These are phyloP conservation scores for Gastracanthus pulcherrimus DNA, from an alignment of 2,888 invertebrate genomes.

Conservation along the genomic window DNA sequence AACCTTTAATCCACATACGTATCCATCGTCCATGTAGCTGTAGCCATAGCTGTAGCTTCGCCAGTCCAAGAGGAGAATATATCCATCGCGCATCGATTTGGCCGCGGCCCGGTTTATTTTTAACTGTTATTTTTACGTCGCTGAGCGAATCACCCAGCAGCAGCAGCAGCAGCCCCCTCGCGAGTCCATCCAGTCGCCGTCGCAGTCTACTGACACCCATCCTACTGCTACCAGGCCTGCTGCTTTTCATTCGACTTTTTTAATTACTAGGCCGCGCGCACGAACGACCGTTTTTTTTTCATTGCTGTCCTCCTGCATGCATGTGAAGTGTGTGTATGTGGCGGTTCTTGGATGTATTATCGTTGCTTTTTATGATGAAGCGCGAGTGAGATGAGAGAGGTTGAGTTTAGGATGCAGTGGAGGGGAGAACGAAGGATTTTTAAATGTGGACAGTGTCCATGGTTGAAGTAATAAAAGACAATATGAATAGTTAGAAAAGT, in stretches of 20 bases:
- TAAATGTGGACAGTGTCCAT: too few species aligned
- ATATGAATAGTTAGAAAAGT: too few species aligned
- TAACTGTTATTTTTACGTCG: constrained; percentile 48
- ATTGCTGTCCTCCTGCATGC: neutral
- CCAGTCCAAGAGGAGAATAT: too few species aligned
- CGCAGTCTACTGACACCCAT: constrained; percentile 26
- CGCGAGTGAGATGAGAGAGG: too few species aligned
- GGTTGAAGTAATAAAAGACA: too few species aligned
- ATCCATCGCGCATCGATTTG: constrained; percentile 32
- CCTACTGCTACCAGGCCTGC: neutral
- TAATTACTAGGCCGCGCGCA: constrained; percentile 2
- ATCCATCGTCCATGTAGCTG: too few species aligned
- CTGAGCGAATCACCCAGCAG: constrained; percentile 19
- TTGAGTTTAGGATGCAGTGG: too few species aligned
- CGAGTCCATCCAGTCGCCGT: neutral
- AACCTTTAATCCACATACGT: too few species aligned
- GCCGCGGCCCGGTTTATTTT: constrained; percentile 45
- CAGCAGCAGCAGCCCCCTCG: neutral
- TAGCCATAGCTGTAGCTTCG: too few species aligned
- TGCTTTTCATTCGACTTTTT: neutral
- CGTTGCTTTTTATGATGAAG: neutral
- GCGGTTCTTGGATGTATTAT: neutral
- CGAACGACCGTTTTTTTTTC: neutral
- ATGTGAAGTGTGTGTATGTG: neutral
- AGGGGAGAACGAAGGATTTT: neutral